phyloP scores from a whole-genome alignment of 1,140 invertebrate genomes.

The Saxidomus purpurata region DNA sequence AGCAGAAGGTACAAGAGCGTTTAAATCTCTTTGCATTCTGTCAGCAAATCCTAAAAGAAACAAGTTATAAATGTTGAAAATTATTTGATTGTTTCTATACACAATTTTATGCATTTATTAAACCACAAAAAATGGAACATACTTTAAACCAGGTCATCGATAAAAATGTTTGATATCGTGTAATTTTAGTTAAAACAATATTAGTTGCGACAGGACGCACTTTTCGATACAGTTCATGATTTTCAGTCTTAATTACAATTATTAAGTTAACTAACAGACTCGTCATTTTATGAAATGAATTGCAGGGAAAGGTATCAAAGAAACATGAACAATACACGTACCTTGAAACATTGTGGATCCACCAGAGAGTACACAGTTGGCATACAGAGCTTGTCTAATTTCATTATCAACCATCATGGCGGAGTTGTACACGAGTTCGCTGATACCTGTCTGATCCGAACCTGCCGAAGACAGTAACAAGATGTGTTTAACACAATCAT shows the following conservation, averaged over 20 bases:
- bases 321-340: slow-evolving; percentile 83
- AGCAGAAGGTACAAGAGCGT: slow-evolving; percentile 85
- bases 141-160: background rate
- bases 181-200: background rate
- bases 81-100: no score
- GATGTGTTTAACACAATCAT: no score
- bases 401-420: slow-evolving; percentile 90
- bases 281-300: no score
- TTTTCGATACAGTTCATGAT: no score
- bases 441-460: slow-evolving; percentile 77
- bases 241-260: no score
- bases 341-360: slow-evolving; percentile 92
- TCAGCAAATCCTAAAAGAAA: slow-evolving; percentile 72
- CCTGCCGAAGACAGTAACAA: slow-evolving; percentile 76
- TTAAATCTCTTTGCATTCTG: slow-evolving; percentile 44
- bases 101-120: no score
- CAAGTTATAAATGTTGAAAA: background rate
- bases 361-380: slow-evolving; percentile 96
- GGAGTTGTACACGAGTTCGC: slow-evolving; percentile 94
- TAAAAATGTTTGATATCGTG: background rate
- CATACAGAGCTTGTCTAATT: slow-evolving; percentile 95
- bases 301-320: no score
- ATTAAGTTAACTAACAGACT: no score
- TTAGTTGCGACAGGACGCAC: background rate
- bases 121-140: background rate